Evolutionary conservation across 2,113 vertebrate genomes (phyloP), one percentile per base, ranked within the genome.

Genomic region (Grammomys surdaster): DNA sequence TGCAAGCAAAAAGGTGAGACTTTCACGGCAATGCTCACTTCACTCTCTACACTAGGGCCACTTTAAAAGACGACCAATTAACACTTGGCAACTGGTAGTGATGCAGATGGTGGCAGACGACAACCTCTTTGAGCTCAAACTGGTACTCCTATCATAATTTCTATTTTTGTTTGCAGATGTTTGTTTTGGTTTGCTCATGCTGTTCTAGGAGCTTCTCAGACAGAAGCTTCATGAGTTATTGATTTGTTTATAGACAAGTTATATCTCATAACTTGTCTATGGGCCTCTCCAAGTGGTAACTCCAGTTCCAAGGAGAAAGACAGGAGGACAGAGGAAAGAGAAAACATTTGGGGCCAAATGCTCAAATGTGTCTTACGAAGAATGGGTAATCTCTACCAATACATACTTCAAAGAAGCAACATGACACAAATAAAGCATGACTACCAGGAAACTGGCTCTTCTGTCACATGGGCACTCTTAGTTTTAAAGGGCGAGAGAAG

Each of bases 51-150:
- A n/a, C n/a, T n/a, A n/a, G n/a, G n/a, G n/a, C n/a, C n/a, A n/a
- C n/a, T n/a, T n/a, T n/a, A n/a, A n/a, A n/a, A n/a, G n/a, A n/a
- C n/a, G n/a, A n/a, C n/a, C n/a, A n/a, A n/a, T n/a, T n/a, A n/a
- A n/a, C n/a, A n/a, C n/a, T 85, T 97, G 97, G 97, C 96, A 97
- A 84, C 24, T 58, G 86, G 86, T 92, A 73, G 88, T 67, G 87
- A 96, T 96, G 91, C 96, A 98, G 95, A 98, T 96, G 96, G 97
- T 4, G 0, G 75, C 31, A 56, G 78, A 81, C 43, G 81, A 78
- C 87, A 95, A 91, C 95, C 93, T 97, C 93, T 97, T 95, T 84
- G 90, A 96, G 94, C 90, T 97, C 95, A 94, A 97, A 97, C 81
- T 95, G 96, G 81, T 90, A 96, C 56, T 86, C 95, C 88, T 89